Evolutionary conservation across 1,140 invertebrate species (phyloP).

Genomic region (Ceratina calcarata): DNA sequence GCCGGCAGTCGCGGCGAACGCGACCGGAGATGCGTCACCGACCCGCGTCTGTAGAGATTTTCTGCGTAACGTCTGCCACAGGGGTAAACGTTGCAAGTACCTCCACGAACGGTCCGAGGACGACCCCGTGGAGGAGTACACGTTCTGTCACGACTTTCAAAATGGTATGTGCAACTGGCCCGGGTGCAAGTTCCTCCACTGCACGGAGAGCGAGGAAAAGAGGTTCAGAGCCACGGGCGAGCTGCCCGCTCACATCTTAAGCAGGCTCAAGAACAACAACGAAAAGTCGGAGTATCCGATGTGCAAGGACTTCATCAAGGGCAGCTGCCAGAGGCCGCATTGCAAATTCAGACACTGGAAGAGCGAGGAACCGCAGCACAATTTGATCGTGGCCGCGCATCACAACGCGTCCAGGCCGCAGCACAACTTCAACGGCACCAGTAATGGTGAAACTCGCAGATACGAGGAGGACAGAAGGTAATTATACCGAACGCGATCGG

Average conservation of each 20-base stretch:
- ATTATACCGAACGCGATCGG: not conserved
- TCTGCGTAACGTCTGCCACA: conserved; percentile 85
- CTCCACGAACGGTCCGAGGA: conserved; percentile 82
- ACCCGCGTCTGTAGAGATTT: conserved; percentile 83
- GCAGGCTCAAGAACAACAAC: conserved; percentile 76
- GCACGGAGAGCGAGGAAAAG: conserved; percentile 88
- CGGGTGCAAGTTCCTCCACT: conserved; percentile 88
- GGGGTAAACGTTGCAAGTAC: conserved; percentile 90
- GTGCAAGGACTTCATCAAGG: conserved; percentile 90
- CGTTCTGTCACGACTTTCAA: conserved; percentile 93
- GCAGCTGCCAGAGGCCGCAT: conserved; percentile 84
- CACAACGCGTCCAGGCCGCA: conserved; percentile 81
- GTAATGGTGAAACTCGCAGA: conserved; percentile 68
- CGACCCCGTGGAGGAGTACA: conserved; percentile 78
- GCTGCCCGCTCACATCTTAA: conserved; percentile 83
- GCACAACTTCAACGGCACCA: conserved; percentile 77
- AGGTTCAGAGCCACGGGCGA: conserved; percentile 86
- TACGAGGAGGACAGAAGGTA: conserved; percentile 77
- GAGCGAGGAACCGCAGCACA: conserved; percentile 74
- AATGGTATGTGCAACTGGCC: conserved; percentile 86
- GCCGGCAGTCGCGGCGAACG: conserved; percentile 66
- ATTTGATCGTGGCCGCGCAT: conserved; percentile 65
- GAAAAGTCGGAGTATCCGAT: conserved; percentile 82
- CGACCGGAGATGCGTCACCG: conserved; percentile 63
- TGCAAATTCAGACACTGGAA: conserved; percentile 76